Evolutionary conservation across 2,113 vertebrate genomes (phyloP).

Genomic region (Prunella himalayana): DNA sequence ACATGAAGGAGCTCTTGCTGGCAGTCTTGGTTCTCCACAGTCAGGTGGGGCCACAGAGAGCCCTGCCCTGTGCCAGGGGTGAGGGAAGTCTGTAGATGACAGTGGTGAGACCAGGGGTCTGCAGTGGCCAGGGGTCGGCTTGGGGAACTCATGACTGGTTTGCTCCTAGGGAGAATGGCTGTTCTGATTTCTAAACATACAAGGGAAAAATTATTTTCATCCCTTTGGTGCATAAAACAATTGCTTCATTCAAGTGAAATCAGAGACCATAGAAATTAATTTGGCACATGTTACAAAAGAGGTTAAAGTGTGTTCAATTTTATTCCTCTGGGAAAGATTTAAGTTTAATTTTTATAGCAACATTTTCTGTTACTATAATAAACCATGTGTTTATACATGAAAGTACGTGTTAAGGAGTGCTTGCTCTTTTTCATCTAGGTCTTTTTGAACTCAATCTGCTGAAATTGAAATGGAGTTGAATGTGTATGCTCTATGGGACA

Average conservation of each 20-base stretch:
- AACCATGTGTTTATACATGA: background rate
- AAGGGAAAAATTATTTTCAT: background rate
- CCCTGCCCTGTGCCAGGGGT: no score
- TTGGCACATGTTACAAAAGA: background rate
- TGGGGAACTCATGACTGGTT: rapidly evolving
- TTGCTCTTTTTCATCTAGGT: background rate
- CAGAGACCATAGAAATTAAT: background rate
- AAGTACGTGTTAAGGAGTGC: background rate
- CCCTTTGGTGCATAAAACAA: background rate
- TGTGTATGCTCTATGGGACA: background rate
- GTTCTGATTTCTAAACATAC: background rate
- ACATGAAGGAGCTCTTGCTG: rapidly evolving
- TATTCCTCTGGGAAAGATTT: background rate
- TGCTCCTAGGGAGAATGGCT: background rate
- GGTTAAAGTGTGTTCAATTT: background rate
- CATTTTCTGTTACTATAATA: background rate
- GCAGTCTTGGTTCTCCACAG: background rate
- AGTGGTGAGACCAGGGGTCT: background rate
- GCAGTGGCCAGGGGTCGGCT: background rate
- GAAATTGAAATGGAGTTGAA: background rate
- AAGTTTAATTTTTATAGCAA: background rate
- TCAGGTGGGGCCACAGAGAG: background rate
- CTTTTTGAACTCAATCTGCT: background rate
- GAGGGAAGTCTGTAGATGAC: background rate
- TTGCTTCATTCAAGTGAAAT: background rate